Evolutionary conservation across 2,113 vertebrate genomes (phyloP).

Genomic region (Grammomys surdaster): DNA sequence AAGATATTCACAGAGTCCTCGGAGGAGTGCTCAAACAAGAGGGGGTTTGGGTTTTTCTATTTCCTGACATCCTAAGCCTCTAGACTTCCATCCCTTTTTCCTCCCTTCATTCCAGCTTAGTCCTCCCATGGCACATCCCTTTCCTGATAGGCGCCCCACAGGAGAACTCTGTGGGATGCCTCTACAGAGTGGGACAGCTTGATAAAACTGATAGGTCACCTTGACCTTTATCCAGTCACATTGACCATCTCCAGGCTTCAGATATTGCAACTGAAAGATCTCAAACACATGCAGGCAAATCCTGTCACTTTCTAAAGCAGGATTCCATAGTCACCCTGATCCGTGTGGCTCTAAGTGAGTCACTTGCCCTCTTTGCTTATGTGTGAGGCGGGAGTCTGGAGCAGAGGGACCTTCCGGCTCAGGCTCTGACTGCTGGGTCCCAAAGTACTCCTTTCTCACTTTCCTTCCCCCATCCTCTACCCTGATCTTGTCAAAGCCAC

Average conservation of each 20-base stretch:
- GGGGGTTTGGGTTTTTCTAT: not conserved
- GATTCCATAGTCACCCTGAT: not conserved
- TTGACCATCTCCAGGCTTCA: not conserved
- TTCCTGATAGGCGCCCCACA: not conserved
- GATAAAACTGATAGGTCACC: not conserved
- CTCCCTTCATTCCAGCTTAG: slow-evolving; percentile 57
- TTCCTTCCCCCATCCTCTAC: not conserved
- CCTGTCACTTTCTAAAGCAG: not conserved
- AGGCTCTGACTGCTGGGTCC: not conserved
- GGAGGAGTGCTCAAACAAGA: not conserved
- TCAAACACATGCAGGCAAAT: not conserved
- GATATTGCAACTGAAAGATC: not conserved
- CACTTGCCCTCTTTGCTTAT: not conserved
- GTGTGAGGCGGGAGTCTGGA: not conserved
- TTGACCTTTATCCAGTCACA: not conserved
- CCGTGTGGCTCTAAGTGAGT: not conserved
- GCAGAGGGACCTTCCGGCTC: not conserved
- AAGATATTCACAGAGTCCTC: not conserved
- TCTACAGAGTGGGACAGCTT: no score
- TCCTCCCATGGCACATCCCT: not conserved
- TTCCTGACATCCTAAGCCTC: not conserved
- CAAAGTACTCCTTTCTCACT: not conserved
- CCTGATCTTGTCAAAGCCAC: not conserved
- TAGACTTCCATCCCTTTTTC: not conserved
- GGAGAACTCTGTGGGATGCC: not conserved